A percentile compares a stretch with the other conserved stretches of the same genome.
Evolutionary conservation across 2,113 vertebrate genomes (phyloP).

Genomic region (Dolichallabes microphthalmus): DNA sequence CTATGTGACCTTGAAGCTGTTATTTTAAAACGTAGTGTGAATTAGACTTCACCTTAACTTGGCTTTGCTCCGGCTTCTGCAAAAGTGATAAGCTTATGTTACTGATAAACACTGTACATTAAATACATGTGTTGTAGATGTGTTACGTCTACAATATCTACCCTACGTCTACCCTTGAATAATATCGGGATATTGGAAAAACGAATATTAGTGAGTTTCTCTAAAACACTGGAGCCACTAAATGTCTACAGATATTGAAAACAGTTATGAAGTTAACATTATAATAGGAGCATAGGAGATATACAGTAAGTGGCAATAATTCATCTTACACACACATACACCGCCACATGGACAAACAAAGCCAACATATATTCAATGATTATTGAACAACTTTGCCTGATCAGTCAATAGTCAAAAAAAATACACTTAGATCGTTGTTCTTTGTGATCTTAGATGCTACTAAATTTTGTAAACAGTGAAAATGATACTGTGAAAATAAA

Average conservation of each 20-base stretch:
- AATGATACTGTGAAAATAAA: constrained; percentile 47
- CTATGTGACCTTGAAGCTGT: background rate
- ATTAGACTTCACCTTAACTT: background rate
- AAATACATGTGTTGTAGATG: background rate
- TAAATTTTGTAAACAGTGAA: constrained; percentile 49
- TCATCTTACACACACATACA: background rate
- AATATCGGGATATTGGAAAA: background rate
- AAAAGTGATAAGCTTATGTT: background rate
- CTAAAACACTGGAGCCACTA: background rate
- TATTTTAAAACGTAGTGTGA: background rate
- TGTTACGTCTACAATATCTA: too few species aligned
- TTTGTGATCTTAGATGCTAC: constrained; percentile 34
- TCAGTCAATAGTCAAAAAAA: constrained; percentile 47
- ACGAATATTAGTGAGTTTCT: background rate
- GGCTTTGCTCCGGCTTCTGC: background rate
- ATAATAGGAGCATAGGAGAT: background rate
- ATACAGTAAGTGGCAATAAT: too few species aligned
- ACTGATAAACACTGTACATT: background rate
- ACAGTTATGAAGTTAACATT: background rate
- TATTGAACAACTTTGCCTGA: constrained; percentile 41
- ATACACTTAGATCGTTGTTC: constrained; percentile 42
- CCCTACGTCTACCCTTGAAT: background rate
- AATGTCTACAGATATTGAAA: constrained; percentile 5
- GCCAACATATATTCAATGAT: background rate
- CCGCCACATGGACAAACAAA: too few species aligned